Conservation (phyloP, 2,113 vertebrate species). For the Jaculus jaculus region DNA sequence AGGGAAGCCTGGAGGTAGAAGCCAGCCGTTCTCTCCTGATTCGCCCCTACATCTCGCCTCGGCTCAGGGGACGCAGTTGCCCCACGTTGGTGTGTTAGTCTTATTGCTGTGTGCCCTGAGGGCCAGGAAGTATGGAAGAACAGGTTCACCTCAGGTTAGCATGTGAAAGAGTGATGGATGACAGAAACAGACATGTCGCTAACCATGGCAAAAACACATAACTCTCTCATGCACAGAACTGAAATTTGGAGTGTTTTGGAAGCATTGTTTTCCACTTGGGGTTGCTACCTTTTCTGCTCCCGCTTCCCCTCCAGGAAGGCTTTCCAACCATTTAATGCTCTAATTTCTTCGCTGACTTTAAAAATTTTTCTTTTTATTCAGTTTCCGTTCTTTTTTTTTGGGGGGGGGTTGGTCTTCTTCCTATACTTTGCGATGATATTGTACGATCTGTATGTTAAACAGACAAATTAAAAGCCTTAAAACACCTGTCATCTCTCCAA, state of each 20-base stretch:
- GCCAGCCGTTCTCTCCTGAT: not conserved
- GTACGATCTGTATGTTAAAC: too few relatives aligned
- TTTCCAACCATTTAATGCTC: too few relatives aligned
- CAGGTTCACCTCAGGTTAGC: not conserved
- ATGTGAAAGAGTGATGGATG: not conserved
- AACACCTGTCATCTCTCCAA: too few relatives aligned
- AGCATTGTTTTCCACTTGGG: too few relatives aligned
- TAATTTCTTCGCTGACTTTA: too few relatives aligned
- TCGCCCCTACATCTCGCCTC: not conserved
- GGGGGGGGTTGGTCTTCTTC: too few relatives aligned
- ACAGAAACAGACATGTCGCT: not conserved
- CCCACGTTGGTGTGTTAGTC: not conserved
- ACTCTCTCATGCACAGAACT: not conserved
- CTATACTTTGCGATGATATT: too few relatives aligned
- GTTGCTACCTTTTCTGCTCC: not conserved
- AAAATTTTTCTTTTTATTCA: too few relatives aligned
- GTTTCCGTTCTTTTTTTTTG: too few relatives aligned
- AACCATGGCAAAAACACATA: not conserved
- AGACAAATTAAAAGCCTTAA: too few relatives aligned
- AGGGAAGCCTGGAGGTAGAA: not conserved
- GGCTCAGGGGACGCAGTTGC: not conserved
- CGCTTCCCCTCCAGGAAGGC: not conserved
- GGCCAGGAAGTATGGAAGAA: not conserved
- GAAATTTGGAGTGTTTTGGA: too few relatives aligned
- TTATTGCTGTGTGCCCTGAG: not conserved